A percentile compares a stretch with the other conserved stretches of the same genome.
Evolutionary conservation across 1,140 invertebrate species (phyloP).

Genomic region (Idris sp.): DNA sequence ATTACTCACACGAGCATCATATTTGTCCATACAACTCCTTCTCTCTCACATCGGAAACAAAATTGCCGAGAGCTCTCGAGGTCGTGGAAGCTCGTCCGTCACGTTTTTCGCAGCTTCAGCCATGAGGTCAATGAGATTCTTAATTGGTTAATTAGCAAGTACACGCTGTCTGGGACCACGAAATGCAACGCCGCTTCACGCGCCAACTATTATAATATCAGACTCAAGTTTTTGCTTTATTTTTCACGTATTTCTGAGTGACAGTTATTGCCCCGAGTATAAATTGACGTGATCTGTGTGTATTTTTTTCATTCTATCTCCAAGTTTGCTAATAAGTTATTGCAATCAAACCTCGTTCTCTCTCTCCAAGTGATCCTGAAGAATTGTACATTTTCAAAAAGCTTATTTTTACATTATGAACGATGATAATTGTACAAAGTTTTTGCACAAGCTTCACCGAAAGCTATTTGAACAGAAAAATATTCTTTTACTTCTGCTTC

Average conservation of each 20-base stretch:
- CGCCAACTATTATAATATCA: conserved; percentile 28
- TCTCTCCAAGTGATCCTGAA: too few species aligned
- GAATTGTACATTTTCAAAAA: too few species aligned
- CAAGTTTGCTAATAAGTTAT: too few species aligned
- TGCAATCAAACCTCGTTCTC: not conserved
- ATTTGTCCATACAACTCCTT: too few species aligned
- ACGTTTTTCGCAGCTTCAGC: conserved; percentile 53
- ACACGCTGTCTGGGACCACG: conserved; percentile 18
- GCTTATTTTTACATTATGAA: too few species aligned
- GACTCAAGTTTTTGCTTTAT: conserved; percentile 31
- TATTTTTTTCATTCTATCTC: too few species aligned
- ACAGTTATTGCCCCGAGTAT: conserved; percentile 40
- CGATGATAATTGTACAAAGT: not conserved
- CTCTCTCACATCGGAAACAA: conserved; percentile 45
- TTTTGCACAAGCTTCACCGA: conserved; percentile 15
- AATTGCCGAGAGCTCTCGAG: conserved; percentile 53
- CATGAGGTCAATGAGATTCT: conserved; percentile 60
- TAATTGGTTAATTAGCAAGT: conserved; percentile 64
- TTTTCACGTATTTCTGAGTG: conserved; percentile 25
- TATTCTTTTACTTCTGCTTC: conserved; percentile 41
- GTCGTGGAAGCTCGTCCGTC: conserved; percentile 59
- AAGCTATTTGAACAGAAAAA: conserved; percentile 27
- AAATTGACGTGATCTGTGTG: conserved; percentile 14
- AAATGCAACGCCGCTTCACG: conserved; percentile 21
- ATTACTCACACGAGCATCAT: conserved; percentile 34